These are phyloP conservation scores for Oncopeltus fasciatus DNA, from an alignment of 1,140 invertebrate species.

Conservation along the genomic window DNA sequence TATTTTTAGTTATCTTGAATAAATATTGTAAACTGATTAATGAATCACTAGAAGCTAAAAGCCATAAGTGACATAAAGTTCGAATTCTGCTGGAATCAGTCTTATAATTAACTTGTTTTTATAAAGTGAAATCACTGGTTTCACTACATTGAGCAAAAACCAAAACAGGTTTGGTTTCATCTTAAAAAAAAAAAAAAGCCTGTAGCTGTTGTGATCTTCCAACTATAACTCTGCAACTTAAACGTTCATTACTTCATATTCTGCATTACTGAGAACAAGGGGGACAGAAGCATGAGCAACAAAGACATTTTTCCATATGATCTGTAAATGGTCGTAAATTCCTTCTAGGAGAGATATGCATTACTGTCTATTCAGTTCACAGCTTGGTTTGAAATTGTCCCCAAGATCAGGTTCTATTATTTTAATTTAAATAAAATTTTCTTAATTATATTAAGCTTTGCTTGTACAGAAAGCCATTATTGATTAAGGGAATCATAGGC, in stretches of 20 bases:
- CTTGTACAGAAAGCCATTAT: no score
- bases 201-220: not conserved
- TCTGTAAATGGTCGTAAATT: not conserved
- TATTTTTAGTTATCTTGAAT: no score
- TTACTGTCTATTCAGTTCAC: not conserved
- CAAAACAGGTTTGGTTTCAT: not conserved
- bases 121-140: not conserved
- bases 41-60: no score
- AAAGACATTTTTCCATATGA: not conserved
- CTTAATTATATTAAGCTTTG: no score
- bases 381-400: not conserved
- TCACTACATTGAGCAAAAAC: not conserved
- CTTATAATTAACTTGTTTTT: not conserved
- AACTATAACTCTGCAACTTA: not conserved
- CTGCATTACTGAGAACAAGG: not conserved
- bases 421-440: no score
- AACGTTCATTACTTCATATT: not conserved
- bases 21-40: no score
- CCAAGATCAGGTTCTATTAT: no score
- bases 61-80: not conserved
- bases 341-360: not conserved
- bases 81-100: not conserved
- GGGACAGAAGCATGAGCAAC: not conserved
- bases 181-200: not conserved
- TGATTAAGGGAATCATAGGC: no score